Conservation (phyloP, 2,888 invertebrate genomes). For the Xanthia icteritia region DNA sequence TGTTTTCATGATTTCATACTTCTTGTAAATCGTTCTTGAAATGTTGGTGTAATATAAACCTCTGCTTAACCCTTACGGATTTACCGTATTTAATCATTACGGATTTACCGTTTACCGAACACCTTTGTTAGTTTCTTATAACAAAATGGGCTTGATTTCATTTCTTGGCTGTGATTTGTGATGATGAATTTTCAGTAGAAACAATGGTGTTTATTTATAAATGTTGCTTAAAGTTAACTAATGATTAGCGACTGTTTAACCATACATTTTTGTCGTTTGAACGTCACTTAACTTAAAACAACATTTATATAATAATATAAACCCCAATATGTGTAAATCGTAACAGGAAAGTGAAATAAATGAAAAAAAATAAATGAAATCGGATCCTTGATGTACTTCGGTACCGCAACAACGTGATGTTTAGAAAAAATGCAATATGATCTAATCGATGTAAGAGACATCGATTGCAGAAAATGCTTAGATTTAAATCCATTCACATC, state of each 20-base stretch:
- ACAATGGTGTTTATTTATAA: not conserved
- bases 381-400: too few relatives aligned
- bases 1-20: conserved; percentile 9
- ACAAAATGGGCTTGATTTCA: not conserved
- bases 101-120: not conserved
- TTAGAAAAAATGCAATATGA: not conserved
- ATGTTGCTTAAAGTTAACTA: too few relatives aligned
- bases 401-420: not conserved
- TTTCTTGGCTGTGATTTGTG: conserved; percentile 39
- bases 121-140: not conserved
- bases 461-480: conserved; percentile 4
- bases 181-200: not conserved
- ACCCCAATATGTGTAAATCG: not conserved
- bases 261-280: too few relatives aligned
- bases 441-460: not conserved
- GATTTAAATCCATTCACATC: conserved; percentile 2
- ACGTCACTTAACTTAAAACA: too few relatives aligned
- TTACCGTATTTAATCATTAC: too few relatives aligned
- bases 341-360: too few relatives aligned
- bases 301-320: too few relatives aligned
- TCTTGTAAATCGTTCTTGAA: conserved; percentile 19
- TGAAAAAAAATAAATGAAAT: not conserved
- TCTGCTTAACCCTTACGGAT: not conserved
- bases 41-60: conserved; percentile 9
- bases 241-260: too few relatives aligned